phyloP scores from a whole-genome alignment of 2,113 vertebrate species.

The Chelonoidis abingdonii region DNA sequence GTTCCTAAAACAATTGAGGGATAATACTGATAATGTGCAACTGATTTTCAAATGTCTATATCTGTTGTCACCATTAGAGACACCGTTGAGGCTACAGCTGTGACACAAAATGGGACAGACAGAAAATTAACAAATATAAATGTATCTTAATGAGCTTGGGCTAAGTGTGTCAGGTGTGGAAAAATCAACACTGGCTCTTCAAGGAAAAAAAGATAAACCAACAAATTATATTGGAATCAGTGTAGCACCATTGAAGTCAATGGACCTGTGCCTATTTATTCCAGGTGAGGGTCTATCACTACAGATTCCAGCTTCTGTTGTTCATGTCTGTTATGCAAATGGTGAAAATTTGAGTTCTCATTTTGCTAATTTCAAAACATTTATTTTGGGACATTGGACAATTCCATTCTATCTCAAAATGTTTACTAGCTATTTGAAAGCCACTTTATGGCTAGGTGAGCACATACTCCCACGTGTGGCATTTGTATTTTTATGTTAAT shows the following conservation, averaged over 20 bases:
- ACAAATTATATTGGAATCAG: not conserved
- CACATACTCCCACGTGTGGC: not conserved
- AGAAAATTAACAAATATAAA: not conserved
- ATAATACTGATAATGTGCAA: not conserved
- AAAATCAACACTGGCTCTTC: not conserved
- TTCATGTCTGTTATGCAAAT: not conserved
- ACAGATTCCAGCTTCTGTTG: not conserved
- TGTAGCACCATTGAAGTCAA: not conserved
- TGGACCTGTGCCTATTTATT: not conserved
- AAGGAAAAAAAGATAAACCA: not conserved
- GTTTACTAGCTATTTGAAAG: constrained; percentile 62
- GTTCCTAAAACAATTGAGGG: not conserved
- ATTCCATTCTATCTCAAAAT: constrained; percentile 2
- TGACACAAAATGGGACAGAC: not conserved
- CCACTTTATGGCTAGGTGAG: constrained; percentile 44
- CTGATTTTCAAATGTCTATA: not conserved
- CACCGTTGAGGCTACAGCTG: not conserved
- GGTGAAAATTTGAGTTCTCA: not conserved
- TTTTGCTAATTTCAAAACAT: constrained; percentile 6
- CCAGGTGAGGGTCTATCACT: not conserved
- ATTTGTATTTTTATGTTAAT: constrained; percentile 46
- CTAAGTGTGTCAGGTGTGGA: not conserved
- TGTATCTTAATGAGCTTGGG: not conserved
- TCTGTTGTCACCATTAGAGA: not conserved
- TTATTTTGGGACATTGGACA: constrained; percentile 13